Base-by-base conservation (phyloP, 2,888 invertebrate species). In the Scelioninae gen. 1 region DNA sequence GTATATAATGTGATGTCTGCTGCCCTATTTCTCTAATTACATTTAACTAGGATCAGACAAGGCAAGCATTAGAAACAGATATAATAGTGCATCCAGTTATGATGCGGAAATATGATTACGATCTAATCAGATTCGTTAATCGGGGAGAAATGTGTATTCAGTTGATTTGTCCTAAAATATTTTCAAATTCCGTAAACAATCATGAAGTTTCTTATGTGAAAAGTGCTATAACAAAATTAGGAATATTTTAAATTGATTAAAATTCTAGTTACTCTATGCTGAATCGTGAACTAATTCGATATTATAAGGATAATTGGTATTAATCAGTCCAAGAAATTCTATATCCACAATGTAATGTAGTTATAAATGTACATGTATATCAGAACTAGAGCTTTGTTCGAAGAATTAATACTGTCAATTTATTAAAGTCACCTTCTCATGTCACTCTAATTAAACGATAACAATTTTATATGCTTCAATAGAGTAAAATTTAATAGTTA, bases 21-120 rank as follows among this genome's bases (percentile, higher is more conserved):
- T 56, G 76, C 49, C 55, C 76, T 76, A 76, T 76, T 76, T 76
- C 76, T 66, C 76, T 68, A 68, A 76, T 66, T 76, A 58, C 76
- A 49, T 68, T 75, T 58, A 43, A 65, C 56, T 29, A 47, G 58
- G 65, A 66, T 66, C 66, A 75, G 75, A 66, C 75, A 75, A 75
- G 49, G 43, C 66, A 49, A 66, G 47, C 58, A 56, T 49, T 38
- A 43, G 56, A 49, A 65, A 49, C 66, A 66, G 34, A 56, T 56
- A 40, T 62, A 53, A 62, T 56, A 9, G 32, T 23, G 62, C 51
- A 16, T 23, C 13, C 65, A 56, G 55, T 56, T 74, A 65, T 71
- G 47, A 72, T 53, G 53, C 53, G 43, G 71, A 72, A 72, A 72
- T 72, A 43, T 13, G 72, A 62, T 72, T 72, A 72, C 31, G 1